Base-by-base conservation (phyloP, 2,888 invertebrate genomes). In the Pelosia muscerda region DNA sequence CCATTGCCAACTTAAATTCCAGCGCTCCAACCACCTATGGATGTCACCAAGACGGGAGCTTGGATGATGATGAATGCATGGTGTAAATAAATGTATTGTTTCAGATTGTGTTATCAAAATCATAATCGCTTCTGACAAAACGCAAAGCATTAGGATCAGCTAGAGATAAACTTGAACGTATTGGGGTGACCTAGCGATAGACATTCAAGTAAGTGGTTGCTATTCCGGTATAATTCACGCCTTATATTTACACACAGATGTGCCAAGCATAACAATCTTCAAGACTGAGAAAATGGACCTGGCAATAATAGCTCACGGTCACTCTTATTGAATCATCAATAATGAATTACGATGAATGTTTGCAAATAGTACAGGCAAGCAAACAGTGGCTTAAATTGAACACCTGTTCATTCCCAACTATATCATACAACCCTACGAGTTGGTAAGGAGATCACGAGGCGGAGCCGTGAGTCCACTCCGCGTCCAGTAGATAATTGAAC, bases 401-500 rank as follows among this genome's bases (percentile, higher is more conserved):
- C 38, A 59, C 38, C 59, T 62, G 49, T 42, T 22, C 66, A 68
- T n/a, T 57, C 23, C 34, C 19, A 13, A 2, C 8, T 26, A 25
- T 58, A 42, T 63, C 55, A 59, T n/a, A 65, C 9, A 15, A n/a
- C 54, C 59, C 54, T 23, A 59, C 9, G 11, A 25, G 31, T 59
- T 58, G 13, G n/a, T 56, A 10, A 38, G 23, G 22, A 49, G 54
- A 75, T 63, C 83, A 81, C 81, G 82, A 73, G 78, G 71, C 74
- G 49, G 55, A 63, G 63, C 61, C 79, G 81, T 81, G 84, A 62
- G 67, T 71, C 74, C 73, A 73, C 72, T 73, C 66, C 63, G 65
- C 70, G 59, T 76, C 74, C 81, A 86, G 86, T 86, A 85, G 74
- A 82, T 88, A 88, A 88, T 87, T 82, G 84, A 75, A 68, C 63